Conservation (phyloP, 2,797 vertebrate species). For the Rhabdophis nuchalis region DNA sequence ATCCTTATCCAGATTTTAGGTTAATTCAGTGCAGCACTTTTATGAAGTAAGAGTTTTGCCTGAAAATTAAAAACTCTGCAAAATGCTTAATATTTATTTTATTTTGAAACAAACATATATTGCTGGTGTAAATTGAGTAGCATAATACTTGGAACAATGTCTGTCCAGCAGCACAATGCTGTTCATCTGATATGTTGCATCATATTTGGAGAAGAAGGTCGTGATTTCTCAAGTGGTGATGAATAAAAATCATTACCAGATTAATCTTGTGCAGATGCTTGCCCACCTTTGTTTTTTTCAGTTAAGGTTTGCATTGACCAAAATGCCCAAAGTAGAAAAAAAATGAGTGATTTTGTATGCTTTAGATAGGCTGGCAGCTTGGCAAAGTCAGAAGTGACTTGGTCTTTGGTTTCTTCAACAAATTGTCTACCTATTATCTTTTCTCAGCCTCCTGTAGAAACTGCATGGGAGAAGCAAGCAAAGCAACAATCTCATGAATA, state of each 20-base stretch:
- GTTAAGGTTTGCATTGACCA: not conserved
- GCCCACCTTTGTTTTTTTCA: not conserved
- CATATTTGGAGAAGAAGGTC: not conserved
- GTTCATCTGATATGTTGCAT: not conserved
- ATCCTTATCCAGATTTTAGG: not conserved
- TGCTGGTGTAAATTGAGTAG: not conserved
- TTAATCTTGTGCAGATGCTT: not conserved
- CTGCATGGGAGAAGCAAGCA: not conserved
- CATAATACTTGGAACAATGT: not conserved
- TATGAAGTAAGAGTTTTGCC: not conserved
- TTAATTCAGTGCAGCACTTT: not conserved
- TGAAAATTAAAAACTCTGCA: not conserved
- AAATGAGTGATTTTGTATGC: not conserved
- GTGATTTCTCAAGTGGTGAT: not conserved
- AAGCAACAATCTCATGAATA: not conserved
- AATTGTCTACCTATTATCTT: not conserved
- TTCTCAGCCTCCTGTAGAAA: not conserved
- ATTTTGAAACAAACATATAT: not conserved
- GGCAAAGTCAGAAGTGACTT: not conserved
- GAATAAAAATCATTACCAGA: not conserved
- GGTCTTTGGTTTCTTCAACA: not conserved
- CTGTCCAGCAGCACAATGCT: not conserved
- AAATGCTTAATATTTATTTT: not conserved
- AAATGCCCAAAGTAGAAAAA: not conserved
- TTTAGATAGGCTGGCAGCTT: not conserved